phyloP scores from a whole-genome alignment of 2,113 vertebrate genomes.

The Centropus unirufus region DNA sequence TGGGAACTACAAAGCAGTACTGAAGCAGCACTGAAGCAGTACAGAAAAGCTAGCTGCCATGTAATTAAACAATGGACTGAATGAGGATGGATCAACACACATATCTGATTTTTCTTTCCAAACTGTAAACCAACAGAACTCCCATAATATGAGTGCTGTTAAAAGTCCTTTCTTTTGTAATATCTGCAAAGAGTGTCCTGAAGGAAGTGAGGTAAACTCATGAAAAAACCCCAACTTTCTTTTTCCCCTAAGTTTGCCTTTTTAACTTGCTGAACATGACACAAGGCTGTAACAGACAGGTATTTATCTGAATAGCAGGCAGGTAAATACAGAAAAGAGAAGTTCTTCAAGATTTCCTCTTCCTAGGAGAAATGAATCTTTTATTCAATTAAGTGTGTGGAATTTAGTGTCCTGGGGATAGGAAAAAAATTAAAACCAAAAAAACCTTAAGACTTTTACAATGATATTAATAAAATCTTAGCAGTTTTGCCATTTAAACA shows the following conservation, averaged over 20 bases:
- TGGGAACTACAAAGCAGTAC: background rate
- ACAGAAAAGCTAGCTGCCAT: background rate
- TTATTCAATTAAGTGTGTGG: background rate
- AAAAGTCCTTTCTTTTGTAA: background rate
- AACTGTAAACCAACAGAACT: conserved; percentile 21
- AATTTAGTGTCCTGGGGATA: background rate
- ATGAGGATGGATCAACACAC: conserved; percentile 25
- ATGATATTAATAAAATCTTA: conserved; percentile 12
- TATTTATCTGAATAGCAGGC: background rate
- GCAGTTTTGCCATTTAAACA: conserved; percentile 33
- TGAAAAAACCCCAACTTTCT: background rate
- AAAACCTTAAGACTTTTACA: background rate
- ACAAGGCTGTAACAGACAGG: background rate
- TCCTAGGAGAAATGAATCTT: background rate
- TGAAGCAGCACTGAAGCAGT: background rate
- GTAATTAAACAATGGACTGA: conserved; percentile 14
- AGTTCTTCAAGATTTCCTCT: background rate
- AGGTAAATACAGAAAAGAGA: background rate
- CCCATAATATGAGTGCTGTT: background rate
- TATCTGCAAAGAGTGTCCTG: background rate
- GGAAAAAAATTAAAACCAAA: background rate
- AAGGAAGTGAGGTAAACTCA: background rate
- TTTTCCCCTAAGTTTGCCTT: background rate
- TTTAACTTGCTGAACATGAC: background rate
- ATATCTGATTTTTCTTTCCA: conserved; percentile 15